Evolutionary conservation across 2,113 vertebrate genomes (phyloP), one percentile per base, ranked within the genome.

Genomic region (Paralichthys olivaceus): DNA sequence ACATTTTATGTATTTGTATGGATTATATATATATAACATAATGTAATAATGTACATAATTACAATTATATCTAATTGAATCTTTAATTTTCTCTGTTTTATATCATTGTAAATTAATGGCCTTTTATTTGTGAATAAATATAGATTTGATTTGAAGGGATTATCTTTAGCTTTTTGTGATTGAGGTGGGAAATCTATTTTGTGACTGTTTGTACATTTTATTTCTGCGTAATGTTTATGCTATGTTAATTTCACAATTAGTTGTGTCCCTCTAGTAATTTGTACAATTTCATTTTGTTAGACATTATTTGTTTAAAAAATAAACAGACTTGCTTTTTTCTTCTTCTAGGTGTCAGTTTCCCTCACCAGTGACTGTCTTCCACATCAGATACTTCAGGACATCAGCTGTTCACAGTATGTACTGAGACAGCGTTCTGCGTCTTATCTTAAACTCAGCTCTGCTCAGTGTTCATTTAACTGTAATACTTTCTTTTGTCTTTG

Each of bases 321-420:
- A 15, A 15, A 15, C 49, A 0, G 8, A 4, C 37, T 58, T 59
- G 23, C 7, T 55, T 22, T 57, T 51, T 72, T 61, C 15, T 74
- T 68, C 29, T 56, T 93, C 49, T 95, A 96, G 87, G 84, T 93
- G 91, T 90, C 93, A 81, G 84, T 84, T 84, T 56, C 77, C 75
- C 69, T 92, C 93, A 17, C 63, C 90, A 92, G 86, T 80, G 3
- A 73, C 53, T 34, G 74, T 95, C 91, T 94, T 94, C 85, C 87
- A 91, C 66, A 84, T 96, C 77, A 95, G 95, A 90, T 96, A 92
- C 91, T 97, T 98, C 92, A 96, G 89, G 91, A 96, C 95, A 37
- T 96, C 96, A 56, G 84, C 93, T 47, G 84, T 92, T 75, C 88
- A 79, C 86, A 95, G 97, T 98, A 95, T 84, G 97, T 95, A 92